A percentile compares a stretch with the other conserved stretches of the same genome.
phyloP scores from a whole-genome alignment of 2,797 vertebrate species.

The Cyprinella venusta region DNA sequence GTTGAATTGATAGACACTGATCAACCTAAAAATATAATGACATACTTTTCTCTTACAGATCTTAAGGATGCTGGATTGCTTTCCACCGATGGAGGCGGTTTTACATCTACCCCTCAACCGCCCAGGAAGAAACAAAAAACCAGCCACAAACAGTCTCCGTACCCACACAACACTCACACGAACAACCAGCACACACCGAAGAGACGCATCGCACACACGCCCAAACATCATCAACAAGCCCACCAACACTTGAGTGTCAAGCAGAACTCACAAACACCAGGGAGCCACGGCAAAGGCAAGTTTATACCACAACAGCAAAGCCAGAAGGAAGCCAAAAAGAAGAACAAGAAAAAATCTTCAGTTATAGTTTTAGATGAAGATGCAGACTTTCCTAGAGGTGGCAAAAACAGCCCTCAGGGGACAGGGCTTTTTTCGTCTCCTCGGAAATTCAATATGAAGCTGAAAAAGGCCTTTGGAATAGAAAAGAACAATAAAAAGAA shows the following conservation, averaged over 20 bases:
- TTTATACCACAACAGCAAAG: constrained; percentile 52
- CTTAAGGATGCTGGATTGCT: constrained; percentile 62
- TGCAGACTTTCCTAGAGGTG: constrained; percentile 72
- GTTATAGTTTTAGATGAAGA: constrained; percentile 52
- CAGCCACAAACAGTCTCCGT: constrained; percentile 26
- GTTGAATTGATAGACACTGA: neutral
- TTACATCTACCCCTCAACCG: constrained; percentile 53
- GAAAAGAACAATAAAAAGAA: constrained; percentile 32
- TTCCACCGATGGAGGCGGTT: neutral
- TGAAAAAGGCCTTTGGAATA: constrained; percentile 32
- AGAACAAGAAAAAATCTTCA: constrained; percentile 29
- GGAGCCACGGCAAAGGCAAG: constrained; percentile 43
- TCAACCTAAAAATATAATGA: neutral
- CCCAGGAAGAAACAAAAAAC: constrained; percentile 72
- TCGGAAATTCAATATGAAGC: neutral
- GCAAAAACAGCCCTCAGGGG: neutral
- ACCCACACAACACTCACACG: constrained; percentile 21
- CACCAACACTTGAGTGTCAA: constrained; percentile 27
- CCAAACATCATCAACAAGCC: too few relatives aligned
- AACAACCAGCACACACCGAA: constrained; percentile 34
- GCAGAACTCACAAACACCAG: constrained; percentile 11
- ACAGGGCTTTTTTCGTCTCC: constrained; percentile 3
- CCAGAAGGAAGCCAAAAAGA: constrained; percentile 35
- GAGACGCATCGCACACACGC: constrained; percentile 52
- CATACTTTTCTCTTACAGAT: constrained; percentile 62